Conservation (phyloP, 2,888 invertebrate genomes). For the Nasonia oneida region DNA sequence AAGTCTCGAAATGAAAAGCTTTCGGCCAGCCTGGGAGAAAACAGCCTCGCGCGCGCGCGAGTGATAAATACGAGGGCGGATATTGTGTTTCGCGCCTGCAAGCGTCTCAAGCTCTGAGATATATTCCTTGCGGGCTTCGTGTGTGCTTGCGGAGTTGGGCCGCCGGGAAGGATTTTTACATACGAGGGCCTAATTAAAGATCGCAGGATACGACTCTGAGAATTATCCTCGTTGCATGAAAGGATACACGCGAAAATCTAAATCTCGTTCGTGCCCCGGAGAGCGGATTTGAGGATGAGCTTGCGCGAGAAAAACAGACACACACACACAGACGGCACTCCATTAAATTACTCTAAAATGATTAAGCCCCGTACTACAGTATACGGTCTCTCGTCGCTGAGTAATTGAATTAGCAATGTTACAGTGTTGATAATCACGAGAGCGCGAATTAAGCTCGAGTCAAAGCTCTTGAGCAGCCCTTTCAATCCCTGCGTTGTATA, state of each 20-base stretch:
- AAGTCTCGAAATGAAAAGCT: constrained; percentile 61
- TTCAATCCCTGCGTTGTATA: not conserved
- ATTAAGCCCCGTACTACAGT: not conserved
- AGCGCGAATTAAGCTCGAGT: not conserved
- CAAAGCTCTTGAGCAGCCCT: constrained; percentile 6
- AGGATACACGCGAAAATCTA: not conserved
- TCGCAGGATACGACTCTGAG: not conserved
- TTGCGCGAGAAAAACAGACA: not conserved
- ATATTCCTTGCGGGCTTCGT: not conserved
- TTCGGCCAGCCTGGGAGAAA: constrained; percentile 25
- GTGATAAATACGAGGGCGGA: constrained; percentile 70
- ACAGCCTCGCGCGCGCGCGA: constrained; percentile 2
- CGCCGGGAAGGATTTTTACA: not conserved
- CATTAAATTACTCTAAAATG: not conserved
- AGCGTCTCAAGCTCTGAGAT: not conserved
- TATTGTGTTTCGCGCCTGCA: constrained; percentile 68
- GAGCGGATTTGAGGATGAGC: not conserved
- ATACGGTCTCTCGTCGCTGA: not conserved
- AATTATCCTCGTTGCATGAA: not conserved
- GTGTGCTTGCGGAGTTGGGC: not conserved
- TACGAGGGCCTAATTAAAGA: constrained; percentile 4
- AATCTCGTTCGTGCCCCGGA: not conserved
- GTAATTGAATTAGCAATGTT: not conserved
- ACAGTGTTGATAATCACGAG: constrained; percentile 3
- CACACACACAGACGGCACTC: not conserved